Percentiles rank a stretch among this genome's conserved stretches.
Evolutionary conservation across 2,888 invertebrate genomes (phyloP).

Genomic region (Volucella inflata): DNA sequence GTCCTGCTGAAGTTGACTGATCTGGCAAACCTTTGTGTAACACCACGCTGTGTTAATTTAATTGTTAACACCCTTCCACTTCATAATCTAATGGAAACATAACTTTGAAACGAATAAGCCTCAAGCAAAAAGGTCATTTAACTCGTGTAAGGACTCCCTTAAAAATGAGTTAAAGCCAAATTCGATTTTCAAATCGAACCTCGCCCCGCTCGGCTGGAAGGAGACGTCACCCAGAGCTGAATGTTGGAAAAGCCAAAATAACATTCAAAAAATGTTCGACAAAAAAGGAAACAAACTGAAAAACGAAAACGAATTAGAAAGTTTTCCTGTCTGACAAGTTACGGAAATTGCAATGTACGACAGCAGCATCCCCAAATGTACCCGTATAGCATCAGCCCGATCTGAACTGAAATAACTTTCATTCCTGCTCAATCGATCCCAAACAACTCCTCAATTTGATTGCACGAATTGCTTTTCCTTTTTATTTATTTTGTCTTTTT

Average conservation of each 20-base stretch:
- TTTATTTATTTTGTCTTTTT: neutral
- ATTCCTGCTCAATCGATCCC: conserved; percentile 64
- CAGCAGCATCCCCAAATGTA: conserved; percentile 35
- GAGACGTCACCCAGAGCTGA: conserved; percentile 48
- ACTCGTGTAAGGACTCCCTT: no score
- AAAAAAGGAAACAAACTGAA: conserved; percentile 13
- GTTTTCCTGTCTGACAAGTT: conserved; percentile 75
- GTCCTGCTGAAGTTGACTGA: no score
- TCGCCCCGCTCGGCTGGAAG: neutral
- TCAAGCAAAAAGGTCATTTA: no score
- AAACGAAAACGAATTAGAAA: conserved; percentile 57
- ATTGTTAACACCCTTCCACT: no score
- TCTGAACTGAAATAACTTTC: conserved; percentile 51
- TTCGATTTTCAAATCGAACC: conserved; percentile 66
- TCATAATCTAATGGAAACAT: no score
- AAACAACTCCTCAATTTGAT: conserved; percentile 66
- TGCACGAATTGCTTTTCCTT: conserved; percentile 39
- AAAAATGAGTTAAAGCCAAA: conserved; percentile 35
- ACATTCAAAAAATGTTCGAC: neutral
- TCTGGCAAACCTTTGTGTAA: no score
- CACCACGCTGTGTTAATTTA: no score
- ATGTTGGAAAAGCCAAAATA: conserved; percentile 31
- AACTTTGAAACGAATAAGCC: no score
- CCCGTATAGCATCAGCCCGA: conserved; percentile 22
- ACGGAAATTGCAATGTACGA: conserved; percentile 69